Base-by-base conservation (phyloP, 53 echinoderm and acorn worm species). In the Pentamera pediparva region DNA sequence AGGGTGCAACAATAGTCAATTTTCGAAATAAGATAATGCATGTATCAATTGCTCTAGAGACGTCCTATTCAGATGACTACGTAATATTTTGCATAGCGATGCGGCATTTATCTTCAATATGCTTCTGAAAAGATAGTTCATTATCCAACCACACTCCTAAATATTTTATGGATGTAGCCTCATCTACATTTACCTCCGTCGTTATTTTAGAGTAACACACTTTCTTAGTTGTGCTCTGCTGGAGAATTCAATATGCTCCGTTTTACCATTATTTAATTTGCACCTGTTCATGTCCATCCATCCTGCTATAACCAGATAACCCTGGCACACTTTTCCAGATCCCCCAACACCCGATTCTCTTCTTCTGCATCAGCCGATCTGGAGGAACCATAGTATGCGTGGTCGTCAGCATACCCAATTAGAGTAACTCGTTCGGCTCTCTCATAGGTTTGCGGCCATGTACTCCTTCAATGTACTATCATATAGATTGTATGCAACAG, bases 1-100 rank as follows among this genome's bases (percentile, higher is more conserved):
- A n/a, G n/a, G n/a, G n/a, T 64, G 22, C 65, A 15, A 39, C 65
- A 64, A 10, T 64, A 64, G n/a, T n/a, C n/a, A n/a, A n/a, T n/a
- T n/a, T n/a, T n/a, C n/a, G n/a, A n/a, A n/a, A n/a, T n/a, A n/a
- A n/a, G n/a, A n/a, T n/a, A n/a, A n/a, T n/a, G n/a, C n/a, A n/a
- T n/a, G n/a, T n/a, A n/a, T n/a, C n/a, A n/a, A n/a, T n/a, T n/a
- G n/a, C n/a, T n/a, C n/a, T n/a, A n/a, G n/a, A n/a, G n/a, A n/a
- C n/a, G n/a, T n/a, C n/a, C n/a, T n/a, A n/a, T n/a, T n/a, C n/a
- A n/a, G n/a, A n/a, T n/a, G n/a, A 10, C 57, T 56, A 25, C 57
- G 24, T 24, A 56, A 56, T 9, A 63, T 25, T 63, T 25, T n/a
- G 19, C 64, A 63, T 63, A 37, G 39, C 64, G 25, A 22, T 37